phyloP scores from a whole-genome alignment of 2,113 vertebrate species.

The Uropsilus gracilis region DNA sequence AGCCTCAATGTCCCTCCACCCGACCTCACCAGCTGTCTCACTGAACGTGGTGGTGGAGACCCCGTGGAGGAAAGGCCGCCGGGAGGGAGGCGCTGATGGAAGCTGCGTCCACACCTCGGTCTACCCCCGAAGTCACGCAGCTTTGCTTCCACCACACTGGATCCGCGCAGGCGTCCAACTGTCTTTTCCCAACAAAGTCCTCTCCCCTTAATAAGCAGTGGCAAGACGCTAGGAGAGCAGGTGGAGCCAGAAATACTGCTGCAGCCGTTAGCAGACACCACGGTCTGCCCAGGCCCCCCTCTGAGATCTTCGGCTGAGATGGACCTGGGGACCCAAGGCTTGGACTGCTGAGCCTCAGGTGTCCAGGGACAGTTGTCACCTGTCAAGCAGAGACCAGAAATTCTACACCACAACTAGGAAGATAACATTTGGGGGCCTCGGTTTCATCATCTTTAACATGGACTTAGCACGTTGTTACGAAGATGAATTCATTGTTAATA shows the following conservation, averaged over 20 bases:
- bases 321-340: background rate
- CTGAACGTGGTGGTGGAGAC: background rate
- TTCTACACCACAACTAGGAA: background rate
- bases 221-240: background rate
- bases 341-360: background rate
- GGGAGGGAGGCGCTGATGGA: background rate
- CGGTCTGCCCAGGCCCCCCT: background rate
- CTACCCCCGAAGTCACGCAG: background rate
- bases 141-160: background rate
- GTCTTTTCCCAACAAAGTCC: background rate
- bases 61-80: background rate
- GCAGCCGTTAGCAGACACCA: background rate
- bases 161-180: background rate
- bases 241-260: too few relatives aligned
- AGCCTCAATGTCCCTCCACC: background rate
- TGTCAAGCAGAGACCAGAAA: background rate
- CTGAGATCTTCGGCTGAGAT: background rate
- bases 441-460: conserved; percentile 17
- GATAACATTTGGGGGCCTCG: background rate
- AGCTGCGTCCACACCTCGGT: background rate
- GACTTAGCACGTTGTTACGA: background rate
- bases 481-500: background rate
- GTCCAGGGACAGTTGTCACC: background rate
- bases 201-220: background rate
- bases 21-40: background rate